Evolutionary conservation across 2,113 vertebrate genomes (phyloP).

Genomic region (Gnathonemus echidnorhynchus): DNA sequence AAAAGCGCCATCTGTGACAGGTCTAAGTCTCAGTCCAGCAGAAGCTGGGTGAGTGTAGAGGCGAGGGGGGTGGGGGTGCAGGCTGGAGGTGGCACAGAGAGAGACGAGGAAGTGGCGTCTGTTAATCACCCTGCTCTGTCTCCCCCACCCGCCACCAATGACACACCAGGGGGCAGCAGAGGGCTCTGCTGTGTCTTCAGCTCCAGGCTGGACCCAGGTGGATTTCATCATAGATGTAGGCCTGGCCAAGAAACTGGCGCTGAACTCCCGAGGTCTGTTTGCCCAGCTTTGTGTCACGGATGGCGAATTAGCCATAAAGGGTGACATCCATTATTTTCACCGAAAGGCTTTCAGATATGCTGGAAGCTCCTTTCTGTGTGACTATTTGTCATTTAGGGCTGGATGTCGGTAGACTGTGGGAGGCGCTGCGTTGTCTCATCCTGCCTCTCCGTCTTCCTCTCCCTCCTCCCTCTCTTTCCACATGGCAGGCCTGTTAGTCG

Average conservation of each 20-base stretch:
- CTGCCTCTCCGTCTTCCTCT: slow-evolving; percentile 1
- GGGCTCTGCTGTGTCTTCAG: not conserved
- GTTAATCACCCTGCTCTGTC: not conserved
- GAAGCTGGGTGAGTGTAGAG: not conserved
- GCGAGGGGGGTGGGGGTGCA: not conserved
- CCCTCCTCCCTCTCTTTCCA: not conserved
- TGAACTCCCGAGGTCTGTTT: not conserved
- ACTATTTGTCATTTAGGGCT: not conserved
- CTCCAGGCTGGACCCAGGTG: not conserved
- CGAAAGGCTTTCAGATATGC: not conserved
- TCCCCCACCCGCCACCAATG: not conserved
- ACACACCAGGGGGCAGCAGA: not conserved
- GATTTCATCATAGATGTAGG: not conserved
- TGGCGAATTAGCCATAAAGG: not conserved
- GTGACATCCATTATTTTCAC: not conserved
- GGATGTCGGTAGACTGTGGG: not conserved
- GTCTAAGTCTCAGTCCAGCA: not conserved
- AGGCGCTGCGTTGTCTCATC: not conserved
- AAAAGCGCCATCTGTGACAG: slow-evolving; percentile 5
- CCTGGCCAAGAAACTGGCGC: not conserved
- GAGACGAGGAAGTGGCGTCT: not conserved
- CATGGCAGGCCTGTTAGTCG: not conserved
- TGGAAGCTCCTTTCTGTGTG: not conserved
- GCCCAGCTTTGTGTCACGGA: not conserved
- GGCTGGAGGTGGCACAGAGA: not conserved